Conservation (phyloP, 2,888 invertebrate genomes). For the Pollenia labialis region DNA sequence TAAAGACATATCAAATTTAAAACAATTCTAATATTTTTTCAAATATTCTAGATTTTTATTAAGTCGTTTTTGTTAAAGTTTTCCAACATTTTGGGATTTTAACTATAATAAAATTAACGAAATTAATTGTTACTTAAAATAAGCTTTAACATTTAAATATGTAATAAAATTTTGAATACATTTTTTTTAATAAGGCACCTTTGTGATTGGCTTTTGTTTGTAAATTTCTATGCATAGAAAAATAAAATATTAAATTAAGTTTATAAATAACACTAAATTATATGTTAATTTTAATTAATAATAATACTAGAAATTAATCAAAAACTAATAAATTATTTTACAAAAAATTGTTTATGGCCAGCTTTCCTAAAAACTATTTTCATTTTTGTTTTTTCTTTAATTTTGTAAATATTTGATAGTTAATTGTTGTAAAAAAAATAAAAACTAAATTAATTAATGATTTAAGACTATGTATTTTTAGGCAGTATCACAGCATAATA, state of each 20-base stretch:
- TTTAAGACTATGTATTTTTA: conserved; percentile 41
- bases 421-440: conserved; percentile 7
- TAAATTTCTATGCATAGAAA: conserved; percentile 1
- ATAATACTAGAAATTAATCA: conserved; percentile 21
- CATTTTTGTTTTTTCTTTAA: not conserved
- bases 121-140: conserved; percentile 1
- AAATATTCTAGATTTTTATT: conserved; percentile 27
- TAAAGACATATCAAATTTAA: not conserved
- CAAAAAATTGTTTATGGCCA: conserved; percentile 28
- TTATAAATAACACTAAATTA: conserved; percentile 15
- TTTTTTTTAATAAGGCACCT: conserved; percentile 71
- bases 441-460: not conserved
- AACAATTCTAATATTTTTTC: not conserved
- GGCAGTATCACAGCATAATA: conserved; percentile 81
- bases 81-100: too few relatives aligned
- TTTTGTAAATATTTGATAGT: conserved; percentile 41
- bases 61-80: conserved; percentile 35
- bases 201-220: conserved; percentile 69
- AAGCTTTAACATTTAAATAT: conserved; percentile 19
- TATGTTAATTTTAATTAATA: conserved; percentile 21
- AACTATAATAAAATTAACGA: not conserved
- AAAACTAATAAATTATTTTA: conserved; percentile 33
- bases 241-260: conserved; percentile 37
- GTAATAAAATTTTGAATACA: conserved; percentile 28
- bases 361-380: conserved; percentile 28